These are phyloP conservation scores for Calidris pugnax DNA, from an alignment of 2,113 vertebrate genomes.

Conservation along the genomic window DNA sequence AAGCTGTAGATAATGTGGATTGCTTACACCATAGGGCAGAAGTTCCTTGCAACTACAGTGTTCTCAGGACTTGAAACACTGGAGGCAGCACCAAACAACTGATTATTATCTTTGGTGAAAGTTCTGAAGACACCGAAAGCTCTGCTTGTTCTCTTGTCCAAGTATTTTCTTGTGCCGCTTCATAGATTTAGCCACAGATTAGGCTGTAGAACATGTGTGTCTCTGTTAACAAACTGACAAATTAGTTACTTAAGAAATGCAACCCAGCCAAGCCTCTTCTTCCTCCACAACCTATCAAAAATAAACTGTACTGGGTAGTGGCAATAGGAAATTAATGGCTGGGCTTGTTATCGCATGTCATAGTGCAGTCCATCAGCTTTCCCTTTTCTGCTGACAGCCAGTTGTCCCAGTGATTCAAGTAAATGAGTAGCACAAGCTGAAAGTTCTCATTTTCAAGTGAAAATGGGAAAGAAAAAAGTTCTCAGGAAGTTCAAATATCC, in stretches of 20 bases:
- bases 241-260: background rate
- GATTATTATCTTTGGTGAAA: background rate
- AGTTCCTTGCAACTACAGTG: background rate
- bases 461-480: slow-evolving; percentile 22
- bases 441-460: background rate
- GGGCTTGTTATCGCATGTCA: background rate
- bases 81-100: background rate
- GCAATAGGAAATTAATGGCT: background rate
- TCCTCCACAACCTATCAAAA: background rate
- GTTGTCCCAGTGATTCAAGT: background rate
- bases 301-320: background rate
- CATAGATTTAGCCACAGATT: background rate
- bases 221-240: background rate
- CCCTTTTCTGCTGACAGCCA: background rate
- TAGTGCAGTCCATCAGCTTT: background rate
- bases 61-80: background rate
- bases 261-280: background rate
- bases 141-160: background rate
- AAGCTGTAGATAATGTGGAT: background rate
- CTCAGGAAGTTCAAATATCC: slow-evolving; percentile 23
- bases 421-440: background rate
- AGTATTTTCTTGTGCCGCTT: background rate
- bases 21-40: background rate
- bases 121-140: background rate
- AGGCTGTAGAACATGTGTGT: background rate